Conservation (phyloP, 1,140 invertebrate genomes). For the Diuraphis noxia region DNA sequence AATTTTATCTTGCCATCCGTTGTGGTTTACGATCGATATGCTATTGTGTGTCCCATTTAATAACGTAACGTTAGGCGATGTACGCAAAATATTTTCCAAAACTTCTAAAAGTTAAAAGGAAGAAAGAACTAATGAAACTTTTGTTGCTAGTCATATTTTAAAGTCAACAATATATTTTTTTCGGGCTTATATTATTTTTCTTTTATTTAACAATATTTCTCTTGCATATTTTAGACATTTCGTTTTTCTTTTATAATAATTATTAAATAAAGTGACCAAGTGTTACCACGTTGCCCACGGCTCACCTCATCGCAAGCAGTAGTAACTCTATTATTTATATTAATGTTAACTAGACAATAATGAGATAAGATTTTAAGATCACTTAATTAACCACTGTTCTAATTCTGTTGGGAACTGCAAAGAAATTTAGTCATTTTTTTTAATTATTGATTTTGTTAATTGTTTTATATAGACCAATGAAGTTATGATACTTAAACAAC, state of each 20-base stretch:
- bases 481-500: not conserved
- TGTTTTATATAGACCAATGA: not conserved
- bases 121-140: conserved; percentile 47
- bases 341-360: not conserved
- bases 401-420: not conserved
- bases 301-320: not conserved
- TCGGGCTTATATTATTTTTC: conserved; percentile 11
- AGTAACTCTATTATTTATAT: not conserved
- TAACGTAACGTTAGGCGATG: conserved; percentile 37
- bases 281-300: not conserved
- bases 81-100: conserved; percentile 36
- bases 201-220: not conserved
- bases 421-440: not conserved
- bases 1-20: conserved; percentile 5
- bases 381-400: not conserved
- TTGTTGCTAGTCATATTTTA: conserved; percentile 28
- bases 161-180: conserved; percentile 30
- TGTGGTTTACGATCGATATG: conserved; percentile 41
- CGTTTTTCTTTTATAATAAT: not conserved
- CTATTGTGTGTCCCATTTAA: conserved; percentile 47
- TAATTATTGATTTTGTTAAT: not conserved
- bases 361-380: not conserved
- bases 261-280: not conserved
- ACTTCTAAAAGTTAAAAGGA: conserved; percentile 6
- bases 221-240: conserved; percentile 26